Percentiles rank a stretch among this genome's conserved stretches.
phyloP scores from a whole-genome alignment of 2,888 invertebrate genomes.

The Odontothrips loti region DNA sequence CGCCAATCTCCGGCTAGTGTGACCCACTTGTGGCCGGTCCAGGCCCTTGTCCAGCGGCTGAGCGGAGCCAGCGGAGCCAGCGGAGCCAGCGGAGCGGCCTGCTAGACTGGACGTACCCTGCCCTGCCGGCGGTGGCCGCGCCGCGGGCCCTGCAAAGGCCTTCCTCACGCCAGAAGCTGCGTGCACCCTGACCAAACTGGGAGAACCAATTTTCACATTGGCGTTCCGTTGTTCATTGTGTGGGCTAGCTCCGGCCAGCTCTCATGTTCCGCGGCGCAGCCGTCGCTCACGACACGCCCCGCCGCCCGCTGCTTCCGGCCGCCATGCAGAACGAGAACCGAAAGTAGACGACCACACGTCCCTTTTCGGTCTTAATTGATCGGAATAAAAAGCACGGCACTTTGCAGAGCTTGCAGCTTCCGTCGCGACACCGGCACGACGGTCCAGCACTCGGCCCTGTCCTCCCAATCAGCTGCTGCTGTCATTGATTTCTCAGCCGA shows the following conservation, averaged over 20 bases:
- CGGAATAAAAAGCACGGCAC: no score
- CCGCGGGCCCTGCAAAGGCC: neutral
- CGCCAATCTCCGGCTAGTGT: neutral
- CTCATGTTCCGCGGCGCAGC: neutral
- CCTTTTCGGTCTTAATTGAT: no score
- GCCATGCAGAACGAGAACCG: neutral
- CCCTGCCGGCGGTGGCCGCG: no score
- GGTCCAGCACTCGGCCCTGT: neutral
- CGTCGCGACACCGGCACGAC: no score
- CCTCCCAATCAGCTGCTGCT: neutral
- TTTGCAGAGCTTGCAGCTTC: no score
- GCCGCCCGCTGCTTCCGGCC: neutral
- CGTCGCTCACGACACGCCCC: neutral
- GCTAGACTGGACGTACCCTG: no score
- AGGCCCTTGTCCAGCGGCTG: no score
- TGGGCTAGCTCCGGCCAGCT: neutral
- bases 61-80: no score
- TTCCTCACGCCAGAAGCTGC: neutral
- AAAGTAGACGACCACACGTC: neutral
- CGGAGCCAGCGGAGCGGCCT: no score
- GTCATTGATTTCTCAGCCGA: constrained; percentile 1
- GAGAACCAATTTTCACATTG: neutral
- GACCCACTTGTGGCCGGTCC: neutral
- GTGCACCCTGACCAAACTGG: neutral
- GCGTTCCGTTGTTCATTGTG: constrained; percentile 2